Base-by-base conservation (phyloP, 2,797 vertebrate genomes). In the Sciurus vulgaris region DNA sequence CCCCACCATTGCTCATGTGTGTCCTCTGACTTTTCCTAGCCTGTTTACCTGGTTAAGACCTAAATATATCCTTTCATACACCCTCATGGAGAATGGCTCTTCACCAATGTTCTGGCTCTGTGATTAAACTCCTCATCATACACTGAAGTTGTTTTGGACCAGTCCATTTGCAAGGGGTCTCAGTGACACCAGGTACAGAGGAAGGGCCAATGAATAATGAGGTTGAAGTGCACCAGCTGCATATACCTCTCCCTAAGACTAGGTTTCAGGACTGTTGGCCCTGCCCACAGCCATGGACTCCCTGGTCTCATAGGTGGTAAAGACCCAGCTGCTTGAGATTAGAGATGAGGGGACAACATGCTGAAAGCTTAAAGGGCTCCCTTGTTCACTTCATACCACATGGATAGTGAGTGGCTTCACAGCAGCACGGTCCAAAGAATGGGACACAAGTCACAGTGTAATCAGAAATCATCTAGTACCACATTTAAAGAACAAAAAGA, bases 91-190 rank as follows among this genome's bases (percentile, higher is more conserved):
- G 13, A 79, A 61, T 2, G 41, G 24, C 74, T 63, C 15, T 8
- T 69, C 41, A 38, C 33, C 24, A 13, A 0, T 3, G 10, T 6
- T 35, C 26, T n/a, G 41, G n/a, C 47, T 79, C 77, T 41, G 1
- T 0, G 1, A 51, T 8, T 7, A 38, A 18, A 24, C 33, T 22
- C 8, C 9, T 8, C 78, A 8, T 2, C 4, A 10, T 33, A 49
- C 33, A 35, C 1, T 10, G 47, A 15, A 26, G 18, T 18, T 61
- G 69, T 47, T 76, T 20, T 9, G 56, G 24, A 47, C 38, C 49
- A 63, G 6, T n/a, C 78, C 35, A 11, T 74, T 41, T 78, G 15
- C 5, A 11, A 77, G 51, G 38, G 9, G 6, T 2, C 13, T 89
- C 38, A 5, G 7, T 54, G 30, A 79, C 3, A 7, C 35, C 49